A percentile compares a stretch with the other conserved stretches of the same genome.
These are phyloP conservation scores for Mastomys natalensis DNA, from an alignment of 2,113 vertebrate species.

Conservation along the genomic window DNA sequence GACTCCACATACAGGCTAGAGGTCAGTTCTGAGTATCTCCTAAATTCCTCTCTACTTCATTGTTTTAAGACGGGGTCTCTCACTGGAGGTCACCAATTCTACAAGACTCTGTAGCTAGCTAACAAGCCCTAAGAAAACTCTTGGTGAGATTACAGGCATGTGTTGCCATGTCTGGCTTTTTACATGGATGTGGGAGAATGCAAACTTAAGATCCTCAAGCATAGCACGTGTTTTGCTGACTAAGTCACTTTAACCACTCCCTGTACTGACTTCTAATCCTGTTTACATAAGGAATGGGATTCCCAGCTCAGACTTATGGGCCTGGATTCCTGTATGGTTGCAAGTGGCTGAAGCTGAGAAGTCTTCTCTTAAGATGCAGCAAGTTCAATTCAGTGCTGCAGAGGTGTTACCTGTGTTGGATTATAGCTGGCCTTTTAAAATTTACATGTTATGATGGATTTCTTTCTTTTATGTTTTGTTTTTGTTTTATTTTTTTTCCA, in stretches of 20 bases:
- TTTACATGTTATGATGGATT: no score
- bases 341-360: not conserved
- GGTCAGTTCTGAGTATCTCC: not conserved
- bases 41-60: not conserved
- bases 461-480: no score
- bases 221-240: not conserved
- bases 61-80: not conserved
- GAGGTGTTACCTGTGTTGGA: not conserved
- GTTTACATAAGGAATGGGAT: conserved; percentile 1
- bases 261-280: not conserved
- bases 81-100: not conserved
- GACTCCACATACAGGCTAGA: not conserved
- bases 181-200: not conserved
- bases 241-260: not conserved
- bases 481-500: not conserved
- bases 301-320: not conserved
- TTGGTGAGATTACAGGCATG: not conserved
- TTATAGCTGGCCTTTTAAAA: not conserved
- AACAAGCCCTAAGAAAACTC: no score
- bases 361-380: no score
- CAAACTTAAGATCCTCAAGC: not conserved
- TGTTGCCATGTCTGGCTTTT: not conserved
- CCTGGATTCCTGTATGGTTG: not conserved
- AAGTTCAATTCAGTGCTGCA: not conserved
- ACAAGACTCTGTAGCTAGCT: not conserved